phyloP scores from a whole-genome alignment of 2,797 vertebrate species.

The Columba guinea region DNA sequence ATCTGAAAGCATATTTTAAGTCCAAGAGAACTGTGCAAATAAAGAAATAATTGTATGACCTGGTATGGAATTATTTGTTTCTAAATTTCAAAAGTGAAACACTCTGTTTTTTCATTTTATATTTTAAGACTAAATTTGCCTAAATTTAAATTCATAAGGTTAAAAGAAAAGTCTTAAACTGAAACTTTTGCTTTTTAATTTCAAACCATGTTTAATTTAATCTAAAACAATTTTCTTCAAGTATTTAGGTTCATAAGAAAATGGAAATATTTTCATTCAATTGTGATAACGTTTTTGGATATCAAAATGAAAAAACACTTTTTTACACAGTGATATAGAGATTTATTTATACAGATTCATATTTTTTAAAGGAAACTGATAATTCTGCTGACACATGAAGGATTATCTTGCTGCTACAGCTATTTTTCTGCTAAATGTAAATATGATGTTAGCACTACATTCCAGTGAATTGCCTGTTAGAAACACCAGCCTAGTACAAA shows the following conservation, averaged over 20 bases:
- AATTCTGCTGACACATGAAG: neutral
- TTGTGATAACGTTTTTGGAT: neutral
- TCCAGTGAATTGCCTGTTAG: neutral
- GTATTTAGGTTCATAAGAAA: neutral
- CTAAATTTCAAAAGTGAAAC: neutral
- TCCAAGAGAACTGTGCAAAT: neutral
- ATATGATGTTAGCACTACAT: neutral
- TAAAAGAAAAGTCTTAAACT: neutral
- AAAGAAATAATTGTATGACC: neutral
- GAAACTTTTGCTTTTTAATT: neutral
- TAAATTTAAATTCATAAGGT: neutral
- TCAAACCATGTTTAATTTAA: neutral
- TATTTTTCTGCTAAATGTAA: neutral
- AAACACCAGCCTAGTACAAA: neutral
- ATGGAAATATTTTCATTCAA: neutral
- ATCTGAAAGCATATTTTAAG: neutral
- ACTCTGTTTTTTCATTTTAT: neutral
- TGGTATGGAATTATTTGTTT: neutral
- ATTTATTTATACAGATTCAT: neutral
- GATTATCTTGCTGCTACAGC: neutral
- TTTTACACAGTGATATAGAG: neutral
- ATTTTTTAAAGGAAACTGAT: neutral
- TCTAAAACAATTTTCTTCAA: neutral
- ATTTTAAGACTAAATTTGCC: neutral
- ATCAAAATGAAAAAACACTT: neutral